Evolutionary conservation across 92 coral and sea anemone genomes (phyloP).

Genomic region (Ricordea florida): DNA sequence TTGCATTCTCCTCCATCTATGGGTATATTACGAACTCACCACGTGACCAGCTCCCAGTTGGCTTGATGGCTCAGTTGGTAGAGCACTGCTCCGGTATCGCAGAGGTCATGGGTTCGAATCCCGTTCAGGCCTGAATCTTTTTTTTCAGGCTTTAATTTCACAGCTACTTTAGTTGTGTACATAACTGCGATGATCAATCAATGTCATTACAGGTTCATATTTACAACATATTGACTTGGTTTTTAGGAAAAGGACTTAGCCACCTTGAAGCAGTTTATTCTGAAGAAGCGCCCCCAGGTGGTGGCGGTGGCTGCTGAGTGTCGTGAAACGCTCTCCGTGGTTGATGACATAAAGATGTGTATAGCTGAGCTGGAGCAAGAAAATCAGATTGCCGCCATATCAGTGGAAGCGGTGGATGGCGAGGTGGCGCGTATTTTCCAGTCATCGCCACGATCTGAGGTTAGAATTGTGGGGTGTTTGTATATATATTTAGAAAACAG

Average conservation of each 20-base stretch:
- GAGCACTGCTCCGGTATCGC: no score
- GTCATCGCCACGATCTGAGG: constrained; percentile 90
- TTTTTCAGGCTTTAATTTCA: no score
- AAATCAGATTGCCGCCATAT: constrained; percentile 89
- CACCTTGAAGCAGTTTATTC: constrained; percentile 84
- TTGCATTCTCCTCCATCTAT: no score
- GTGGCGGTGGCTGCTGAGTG: constrained; percentile 88
- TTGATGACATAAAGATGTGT: constrained; percentile 92
- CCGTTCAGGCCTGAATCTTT: no score
- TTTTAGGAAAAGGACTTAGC: constrained; percentile 86
- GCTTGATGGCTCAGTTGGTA: no score
- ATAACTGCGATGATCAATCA: no score
- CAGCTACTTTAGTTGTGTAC: no score
- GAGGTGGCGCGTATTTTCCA: constrained; percentile 92
- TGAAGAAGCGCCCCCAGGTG: constrained; percentile 93
- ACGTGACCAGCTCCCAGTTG: no score
- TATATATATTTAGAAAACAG: background rate
- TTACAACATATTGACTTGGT: background rate
- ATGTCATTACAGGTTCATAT: no score
- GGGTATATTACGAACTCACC: no score
- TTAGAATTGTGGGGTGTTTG: no score
- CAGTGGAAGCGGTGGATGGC: constrained; percentile 90
- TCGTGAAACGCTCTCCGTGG: constrained; percentile 73
- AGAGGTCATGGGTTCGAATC: no score
- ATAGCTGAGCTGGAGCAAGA: constrained; percentile 95